A percentile compares a stretch with the other conserved stretches of the same genome.
These are phyloP conservation scores for Epizoanthus rinbou DNA, from an alignment of 92 coral and sea anemone genomes.

Conservation along the genomic window DNA sequence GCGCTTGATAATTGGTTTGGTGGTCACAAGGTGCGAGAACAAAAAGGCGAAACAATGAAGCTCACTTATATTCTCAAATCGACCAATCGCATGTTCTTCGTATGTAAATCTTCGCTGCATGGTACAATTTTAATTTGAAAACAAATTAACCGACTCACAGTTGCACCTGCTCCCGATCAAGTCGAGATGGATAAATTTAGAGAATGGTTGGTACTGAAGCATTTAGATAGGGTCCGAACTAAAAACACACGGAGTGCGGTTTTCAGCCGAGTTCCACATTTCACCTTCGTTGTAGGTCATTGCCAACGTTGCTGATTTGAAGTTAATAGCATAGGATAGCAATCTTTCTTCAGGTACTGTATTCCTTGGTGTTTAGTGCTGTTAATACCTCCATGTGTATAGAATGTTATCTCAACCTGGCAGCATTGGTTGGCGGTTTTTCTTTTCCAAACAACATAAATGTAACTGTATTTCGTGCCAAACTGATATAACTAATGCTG, in stretches of 20 bases:
- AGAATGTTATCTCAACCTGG: slow-evolving; percentile 1
- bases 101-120: slow-evolving; percentile 22
- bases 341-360: slow-evolving; percentile 6
- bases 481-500: background rate
- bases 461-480: background rate
- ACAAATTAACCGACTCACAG: slow-evolving; percentile 16
- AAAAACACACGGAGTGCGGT: slow-evolving; percentile 31
- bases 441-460: background rate
- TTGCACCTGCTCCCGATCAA: slow-evolving; percentile 47
- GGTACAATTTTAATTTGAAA: slow-evolving; percentile 35
- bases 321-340: background rate
- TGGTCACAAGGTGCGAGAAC: slow-evolving; percentile 19
- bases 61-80: slow-evolving; percentile 9
- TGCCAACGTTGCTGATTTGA: background rate
- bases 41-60: slow-evolving; percentile 8
- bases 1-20: slow-evolving; percentile 10
- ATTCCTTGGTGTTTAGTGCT: slow-evolving; percentile 2
- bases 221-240: slow-evolving; percentile 25
- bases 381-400: background rate
- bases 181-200: slow-evolving; percentile 39
- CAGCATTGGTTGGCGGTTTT: background rate
- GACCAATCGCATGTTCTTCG: slow-evolving; percentile 8
- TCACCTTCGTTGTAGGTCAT: background rate
- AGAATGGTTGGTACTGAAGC: background rate
- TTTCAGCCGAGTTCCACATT: background rate